A percentile compares a stretch with the other conserved stretches of the same genome.
Evolutionary conservation across 1,140 invertebrate genomes (phyloP).

Genomic region (Steinernema khuongi): DNA sequence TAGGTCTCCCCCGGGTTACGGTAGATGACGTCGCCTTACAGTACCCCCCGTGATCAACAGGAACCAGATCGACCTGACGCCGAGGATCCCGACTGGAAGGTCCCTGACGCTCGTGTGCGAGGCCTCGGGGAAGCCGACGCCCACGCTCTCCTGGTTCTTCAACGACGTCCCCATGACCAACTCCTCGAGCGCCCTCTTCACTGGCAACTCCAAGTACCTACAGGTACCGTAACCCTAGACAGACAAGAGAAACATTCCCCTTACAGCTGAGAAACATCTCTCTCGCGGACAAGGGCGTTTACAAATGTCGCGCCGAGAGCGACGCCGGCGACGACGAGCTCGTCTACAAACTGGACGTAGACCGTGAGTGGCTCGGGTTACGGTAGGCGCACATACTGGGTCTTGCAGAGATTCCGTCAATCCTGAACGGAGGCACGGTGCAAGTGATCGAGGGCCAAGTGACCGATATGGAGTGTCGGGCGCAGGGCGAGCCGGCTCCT

Average conservation of each 20-base stretch:
- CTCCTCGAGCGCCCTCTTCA: conserved; percentile 25
- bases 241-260: neutral
- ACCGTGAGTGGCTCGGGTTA: conserved; percentile 36
- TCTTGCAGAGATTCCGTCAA: conserved; percentile 47
- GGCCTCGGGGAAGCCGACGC: conserved; percentile 50
- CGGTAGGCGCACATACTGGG: neutral
- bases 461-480: conserved; percentile 48
- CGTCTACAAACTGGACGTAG: conserved; percentile 49
- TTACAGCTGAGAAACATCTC: conserved; percentile 53
- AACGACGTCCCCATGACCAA: conserved; percentile 43
- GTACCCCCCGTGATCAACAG: conserved; percentile 53
- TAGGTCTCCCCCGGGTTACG: conserved; percentile 13
- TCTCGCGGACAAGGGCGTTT: conserved; percentile 49
- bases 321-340: conserved; percentile 47
- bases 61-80: conserved; percentile 47
- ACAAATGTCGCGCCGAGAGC: conserved; percentile 47
- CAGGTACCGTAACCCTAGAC: conserved; percentile 31
- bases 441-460: conserved; percentile 53
- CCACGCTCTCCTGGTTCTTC: conserved; percentile 41
- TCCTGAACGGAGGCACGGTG: conserved; percentile 48
- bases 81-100: conserved; percentile 46
- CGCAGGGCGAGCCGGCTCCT: conserved; percentile 45
- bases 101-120: conserved; percentile 47
- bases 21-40: conserved; percentile 22
- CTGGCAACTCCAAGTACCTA: conserved; percentile 34